Conservation (phyloP, 2,113 vertebrate genomes). For the Haliaeetus leucogaster region DNA sequence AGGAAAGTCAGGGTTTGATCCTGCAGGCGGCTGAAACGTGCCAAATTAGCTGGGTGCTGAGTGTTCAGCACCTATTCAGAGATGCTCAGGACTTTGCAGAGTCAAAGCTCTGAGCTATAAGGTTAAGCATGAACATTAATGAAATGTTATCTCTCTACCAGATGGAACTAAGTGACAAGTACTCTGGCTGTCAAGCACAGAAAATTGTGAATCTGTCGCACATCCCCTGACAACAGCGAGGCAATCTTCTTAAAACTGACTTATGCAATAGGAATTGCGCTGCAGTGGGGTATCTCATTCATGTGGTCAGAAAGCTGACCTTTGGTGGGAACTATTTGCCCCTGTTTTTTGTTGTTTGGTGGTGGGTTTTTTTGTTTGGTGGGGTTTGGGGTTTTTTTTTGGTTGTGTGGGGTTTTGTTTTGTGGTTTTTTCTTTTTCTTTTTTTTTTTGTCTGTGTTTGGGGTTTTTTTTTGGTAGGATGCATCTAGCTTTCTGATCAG, state of each 20-base stretch:
- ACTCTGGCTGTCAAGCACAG: constrained; percentile 46
- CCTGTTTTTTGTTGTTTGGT: background rate
- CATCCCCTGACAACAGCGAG: constrained; percentile 51
- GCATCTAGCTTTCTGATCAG: constrained; percentile 7
- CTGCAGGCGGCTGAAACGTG: background rate
- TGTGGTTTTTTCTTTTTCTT: too few relatives aligned
- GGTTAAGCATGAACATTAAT: constrained; percentile 60
- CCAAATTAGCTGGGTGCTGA: background rate
- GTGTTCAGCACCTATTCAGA: constrained; percentile 14
- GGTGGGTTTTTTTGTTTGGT: too few relatives aligned
- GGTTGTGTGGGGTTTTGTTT: too few relatives aligned
- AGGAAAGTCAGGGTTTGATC: constrained; percentile 5
- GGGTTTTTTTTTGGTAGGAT: background rate
- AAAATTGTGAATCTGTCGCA: constrained; percentile 61
- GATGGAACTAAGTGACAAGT: constrained; percentile 69
- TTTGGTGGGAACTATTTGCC: background rate
- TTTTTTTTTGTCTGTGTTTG: too few relatives aligned
- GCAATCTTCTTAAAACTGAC: constrained; percentile 41
- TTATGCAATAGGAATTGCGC: background rate
- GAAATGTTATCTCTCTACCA: constrained; percentile 68
- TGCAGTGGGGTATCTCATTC: background rate
- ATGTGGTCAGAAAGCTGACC: background rate
- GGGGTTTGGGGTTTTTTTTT: background rate
- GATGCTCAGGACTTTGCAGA: constrained; percentile 19
- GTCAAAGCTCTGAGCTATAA: constrained; percentile 50